Percentiles rank a stretch among this genome's conserved stretches.
Evolutionary conservation across 2,888 invertebrate genomes (phyloP).

Genomic region (Phragmatobia fuliginosa): DNA sequence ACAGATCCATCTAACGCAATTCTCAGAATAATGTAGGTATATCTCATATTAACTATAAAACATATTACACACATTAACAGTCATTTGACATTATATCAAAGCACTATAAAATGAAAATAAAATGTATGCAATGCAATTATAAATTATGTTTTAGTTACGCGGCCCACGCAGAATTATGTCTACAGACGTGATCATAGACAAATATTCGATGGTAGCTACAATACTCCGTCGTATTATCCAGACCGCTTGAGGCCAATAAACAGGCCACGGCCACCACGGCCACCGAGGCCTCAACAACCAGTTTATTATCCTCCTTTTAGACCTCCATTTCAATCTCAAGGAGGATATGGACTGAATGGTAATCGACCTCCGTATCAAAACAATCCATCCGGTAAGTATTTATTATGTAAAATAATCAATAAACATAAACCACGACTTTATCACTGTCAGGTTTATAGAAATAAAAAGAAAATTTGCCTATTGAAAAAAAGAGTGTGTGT

Average conservation of each 20-base stretch:
- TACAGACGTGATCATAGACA: conserved; percentile 33
- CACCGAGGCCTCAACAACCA: conserved; percentile 47
- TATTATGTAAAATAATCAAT: neutral
- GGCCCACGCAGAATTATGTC: conserved; percentile 38
- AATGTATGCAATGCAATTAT: neutral
- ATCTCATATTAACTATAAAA: no score
- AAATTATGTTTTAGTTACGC: conserved; percentile 55
- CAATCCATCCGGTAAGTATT: conserved; percentile 70
- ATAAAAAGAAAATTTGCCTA: neutral
- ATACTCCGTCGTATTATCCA: conserved; percentile 34
- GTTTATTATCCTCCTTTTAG: conserved; percentile 21
- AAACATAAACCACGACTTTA: neutral
- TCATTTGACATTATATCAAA: no score
- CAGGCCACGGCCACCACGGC: conserved; percentile 30
- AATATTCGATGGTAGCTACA: conserved; percentile 43
- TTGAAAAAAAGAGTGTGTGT: no score
- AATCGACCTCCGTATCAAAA: conserved; percentile 68
- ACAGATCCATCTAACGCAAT: no score
- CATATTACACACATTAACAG: no score
- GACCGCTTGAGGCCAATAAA: conserved; percentile 15
- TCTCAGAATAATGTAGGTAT: no score
- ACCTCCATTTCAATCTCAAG: conserved; percentile 51
- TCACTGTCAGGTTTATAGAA: neutral
- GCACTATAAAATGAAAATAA: no score
- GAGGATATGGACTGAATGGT: conserved; percentile 67